Percentiles rank a stretch among this genome's conserved stretches.
Evolutionary conservation across 2,113 vertebrate species (phyloP).

Genomic region (Trogon surrucura): DNA sequence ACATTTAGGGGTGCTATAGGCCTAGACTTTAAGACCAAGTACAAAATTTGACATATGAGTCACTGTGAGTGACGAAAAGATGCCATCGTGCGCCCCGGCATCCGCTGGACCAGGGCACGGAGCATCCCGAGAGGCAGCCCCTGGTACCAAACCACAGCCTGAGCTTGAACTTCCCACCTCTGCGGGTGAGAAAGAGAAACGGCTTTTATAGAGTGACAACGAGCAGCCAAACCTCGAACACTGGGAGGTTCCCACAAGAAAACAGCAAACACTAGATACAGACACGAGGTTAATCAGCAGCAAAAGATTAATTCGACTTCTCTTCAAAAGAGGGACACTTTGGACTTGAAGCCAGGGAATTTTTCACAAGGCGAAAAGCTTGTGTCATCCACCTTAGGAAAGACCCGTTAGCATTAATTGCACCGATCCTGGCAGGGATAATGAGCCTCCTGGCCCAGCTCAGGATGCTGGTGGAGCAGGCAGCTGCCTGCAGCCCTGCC

Average conservation of each 20-base stretch:
- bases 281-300: neutral
- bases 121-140: fast-evolving
- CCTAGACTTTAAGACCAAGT: neutral
- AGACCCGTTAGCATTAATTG: neutral
- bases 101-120: fast-evolving
- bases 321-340: neutral
- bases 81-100: fast-evolving
- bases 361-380: fast-evolving
- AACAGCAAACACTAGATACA: neutral
- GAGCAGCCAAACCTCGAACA: conserved; percentile 36
- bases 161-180: neutral
- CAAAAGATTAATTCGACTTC: neutral
- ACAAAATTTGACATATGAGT: neutral
- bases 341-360: neutral
- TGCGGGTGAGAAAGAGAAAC: neutral
- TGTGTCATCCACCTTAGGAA: neutral
- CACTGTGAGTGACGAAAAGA: fast-evolving
- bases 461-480: neutral
- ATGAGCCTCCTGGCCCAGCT: neutral
- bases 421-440: fast-evolving
- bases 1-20: fast-evolving
- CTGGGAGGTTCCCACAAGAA: neutral
- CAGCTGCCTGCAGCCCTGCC: conserved; percentile 11
- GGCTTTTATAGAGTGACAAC: neutral
- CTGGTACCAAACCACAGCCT: neutral